A percentile compares a stretch with the other conserved stretches of the same genome.
phyloP scores from a whole-genome alignment of 2,888 invertebrate genomes.

The Dynastes grantii region DNA sequence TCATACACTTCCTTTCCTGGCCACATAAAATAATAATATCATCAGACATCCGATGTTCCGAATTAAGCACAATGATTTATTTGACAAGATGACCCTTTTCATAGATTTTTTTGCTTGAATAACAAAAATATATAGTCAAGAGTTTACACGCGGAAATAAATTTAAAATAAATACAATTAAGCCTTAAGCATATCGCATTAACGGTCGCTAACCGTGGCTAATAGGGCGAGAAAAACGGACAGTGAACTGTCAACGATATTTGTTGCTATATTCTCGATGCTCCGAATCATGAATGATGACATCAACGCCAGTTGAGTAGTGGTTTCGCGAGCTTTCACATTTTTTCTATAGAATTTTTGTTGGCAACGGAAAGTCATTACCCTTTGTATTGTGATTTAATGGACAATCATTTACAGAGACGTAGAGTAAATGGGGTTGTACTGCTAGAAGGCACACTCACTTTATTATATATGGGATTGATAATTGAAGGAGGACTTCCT shows the following conservation, averaged over 20 bases:
- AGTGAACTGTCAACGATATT: conserved; percentile 2
- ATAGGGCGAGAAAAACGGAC: not conserved
- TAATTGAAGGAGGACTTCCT: too few species aligned
- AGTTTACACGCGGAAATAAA: conserved; percentile 1
- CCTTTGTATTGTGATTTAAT: too few species aligned
- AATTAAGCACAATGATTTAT: conserved; percentile 15
- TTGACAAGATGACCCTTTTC: conserved; percentile 25
- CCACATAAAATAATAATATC: not conserved
- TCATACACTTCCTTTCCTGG: not conserved
- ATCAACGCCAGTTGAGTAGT: not conserved
- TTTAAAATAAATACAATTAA: conserved; percentile 25
- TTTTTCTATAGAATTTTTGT: not conserved
- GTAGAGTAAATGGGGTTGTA: too few species aligned
- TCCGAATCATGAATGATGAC: not conserved
- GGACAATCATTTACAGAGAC: too few species aligned
- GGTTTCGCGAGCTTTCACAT: not conserved
- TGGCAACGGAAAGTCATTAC: not conserved
- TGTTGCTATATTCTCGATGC: conserved; percentile 8
- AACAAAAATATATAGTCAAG: not conserved
- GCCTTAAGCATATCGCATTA: not conserved
- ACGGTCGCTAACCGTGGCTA: conserved; percentile 4
- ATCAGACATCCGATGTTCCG: not conserved
- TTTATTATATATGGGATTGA: too few species aligned
- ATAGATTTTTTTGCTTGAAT: not conserved
- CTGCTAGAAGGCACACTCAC: too few species aligned